phyloP scores from a whole-genome alignment of 2,113 vertebrate genomes.

The Podiceps cristatus region DNA sequence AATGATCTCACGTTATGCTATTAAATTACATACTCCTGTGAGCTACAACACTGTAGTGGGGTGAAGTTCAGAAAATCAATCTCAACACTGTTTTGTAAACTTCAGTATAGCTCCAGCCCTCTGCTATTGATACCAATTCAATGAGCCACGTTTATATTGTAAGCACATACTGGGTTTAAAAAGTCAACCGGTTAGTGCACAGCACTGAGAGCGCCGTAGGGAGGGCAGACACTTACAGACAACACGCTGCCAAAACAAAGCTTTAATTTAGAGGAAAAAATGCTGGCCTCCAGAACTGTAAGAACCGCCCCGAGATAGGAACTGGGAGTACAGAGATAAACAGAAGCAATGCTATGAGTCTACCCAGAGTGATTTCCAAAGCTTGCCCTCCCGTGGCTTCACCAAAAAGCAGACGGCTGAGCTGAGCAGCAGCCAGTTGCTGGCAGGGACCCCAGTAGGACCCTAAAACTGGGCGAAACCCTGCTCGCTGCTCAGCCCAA shows the following conservation, averaged over 20 bases:
- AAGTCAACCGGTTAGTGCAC: background rate
- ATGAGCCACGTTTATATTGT: background rate
- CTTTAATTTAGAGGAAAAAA: background rate
- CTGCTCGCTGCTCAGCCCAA: background rate
- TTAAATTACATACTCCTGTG: background rate
- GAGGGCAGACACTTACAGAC: background rate
- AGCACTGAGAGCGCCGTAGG: accelerated
- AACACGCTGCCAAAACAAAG: background rate
- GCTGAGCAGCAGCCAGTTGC: background rate
- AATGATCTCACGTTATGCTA: background rate
- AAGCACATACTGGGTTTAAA: background rate
- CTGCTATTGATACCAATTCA: background rate
- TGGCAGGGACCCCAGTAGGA: background rate
- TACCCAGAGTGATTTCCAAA: background rate
- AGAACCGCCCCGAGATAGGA: background rate
- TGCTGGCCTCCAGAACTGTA: background rate
- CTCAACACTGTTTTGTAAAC: background rate
- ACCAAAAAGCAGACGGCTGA: background rate
- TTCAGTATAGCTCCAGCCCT: background rate
- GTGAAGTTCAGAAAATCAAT: conserved; percentile 17
- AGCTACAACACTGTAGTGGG: background rate
- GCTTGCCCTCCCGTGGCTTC: background rate
- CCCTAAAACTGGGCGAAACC: background rate
- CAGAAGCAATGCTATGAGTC: background rate
- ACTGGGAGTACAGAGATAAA: background rate